Conservation (phyloP, 2,797 vertebrate species). For the Mareca strepera region DNA sequence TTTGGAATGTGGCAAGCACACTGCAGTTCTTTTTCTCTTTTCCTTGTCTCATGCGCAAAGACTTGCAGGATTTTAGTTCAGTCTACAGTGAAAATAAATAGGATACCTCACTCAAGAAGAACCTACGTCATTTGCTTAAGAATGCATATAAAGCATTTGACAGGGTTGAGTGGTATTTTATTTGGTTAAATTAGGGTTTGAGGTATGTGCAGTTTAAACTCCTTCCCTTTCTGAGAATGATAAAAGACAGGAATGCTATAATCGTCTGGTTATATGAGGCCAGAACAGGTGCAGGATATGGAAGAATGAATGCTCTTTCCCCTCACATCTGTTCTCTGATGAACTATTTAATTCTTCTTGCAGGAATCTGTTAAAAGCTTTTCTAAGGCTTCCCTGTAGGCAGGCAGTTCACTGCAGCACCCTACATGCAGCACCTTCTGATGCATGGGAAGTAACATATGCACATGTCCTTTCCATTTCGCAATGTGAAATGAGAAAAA, state of each 20-base stretch:
- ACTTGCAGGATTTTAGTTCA: conserved; percentile 18
- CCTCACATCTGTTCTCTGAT: conserved; percentile 48
- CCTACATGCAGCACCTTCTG: not conserved
- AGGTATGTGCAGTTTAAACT: conserved; percentile 61
- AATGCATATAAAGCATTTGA: not conserved
- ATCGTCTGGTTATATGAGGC: conserved; percentile 52
- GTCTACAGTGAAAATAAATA: conserved; percentile 49
- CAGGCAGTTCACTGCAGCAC: not conserved
- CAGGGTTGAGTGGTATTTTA: conserved; percentile 24
- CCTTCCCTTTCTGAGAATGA: conserved; percentile 48
- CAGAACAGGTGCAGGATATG: conserved; percentile 54
- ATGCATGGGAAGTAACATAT: not conserved
- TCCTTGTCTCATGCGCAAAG: not conserved
- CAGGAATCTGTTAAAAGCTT: conserved; percentile 42
- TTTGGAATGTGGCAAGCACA: conserved; percentile 6
- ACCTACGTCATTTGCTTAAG: conserved; percentile 26
- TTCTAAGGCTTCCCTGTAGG: conserved; percentile 31
- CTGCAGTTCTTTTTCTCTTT: not conserved
- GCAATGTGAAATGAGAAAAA: not conserved
- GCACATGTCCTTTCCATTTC: not conserved
- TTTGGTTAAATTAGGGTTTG: conserved; percentile 62
- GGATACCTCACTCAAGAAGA: not conserved
- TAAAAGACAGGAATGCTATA: conserved; percentile 58
- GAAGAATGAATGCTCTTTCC: conserved; percentile 33
- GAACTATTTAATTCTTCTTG: conserved; percentile 30